Conservation (phyloP, 2,797 vertebrate genomes). For the Xenentodon cancila region DNA sequence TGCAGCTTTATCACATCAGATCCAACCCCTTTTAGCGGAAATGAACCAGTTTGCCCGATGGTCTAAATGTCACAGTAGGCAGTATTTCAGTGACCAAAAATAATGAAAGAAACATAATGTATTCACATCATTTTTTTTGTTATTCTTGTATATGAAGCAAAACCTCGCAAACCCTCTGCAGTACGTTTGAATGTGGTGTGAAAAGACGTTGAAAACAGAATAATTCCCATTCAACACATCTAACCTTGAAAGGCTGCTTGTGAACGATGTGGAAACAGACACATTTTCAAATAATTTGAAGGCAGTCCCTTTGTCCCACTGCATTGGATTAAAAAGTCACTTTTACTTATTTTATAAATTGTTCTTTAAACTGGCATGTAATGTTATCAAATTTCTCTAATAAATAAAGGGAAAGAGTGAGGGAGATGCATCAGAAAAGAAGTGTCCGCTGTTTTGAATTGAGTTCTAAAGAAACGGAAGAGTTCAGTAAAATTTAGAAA, state of each 20-base stretch:
- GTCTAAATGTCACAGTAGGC: constrained; percentile 53
- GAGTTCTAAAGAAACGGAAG: too few relatives aligned
- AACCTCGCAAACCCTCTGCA: not conserved
- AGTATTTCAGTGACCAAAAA: constrained; percentile 42
- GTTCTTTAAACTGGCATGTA: not conserved
- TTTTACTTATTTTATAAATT: constrained; percentile 1
- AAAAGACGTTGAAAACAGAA: constrained; percentile 25
- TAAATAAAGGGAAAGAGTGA: not conserved
- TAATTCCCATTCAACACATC: constrained; percentile 40
- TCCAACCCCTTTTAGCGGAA: constrained; percentile 24
- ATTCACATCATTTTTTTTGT: constrained; percentile 29
- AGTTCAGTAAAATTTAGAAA: too few relatives aligned
- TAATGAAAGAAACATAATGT: constrained; percentile 32
- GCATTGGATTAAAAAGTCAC: constrained; percentile 2
- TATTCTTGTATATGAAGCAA: constrained; percentile 7
- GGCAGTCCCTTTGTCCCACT: not conserved
- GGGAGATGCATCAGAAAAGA: too few relatives aligned
- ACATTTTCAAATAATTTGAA: constrained; percentile 2
- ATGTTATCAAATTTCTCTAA: not conserved
- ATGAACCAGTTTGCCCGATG: constrained; percentile 24
- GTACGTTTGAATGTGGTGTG: constrained; percentile 38
- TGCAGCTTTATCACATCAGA: constrained; percentile 40
- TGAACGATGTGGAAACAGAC: constrained; percentile 20
- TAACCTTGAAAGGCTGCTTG: constrained; percentile 24
- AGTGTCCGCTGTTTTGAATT: too few relatives aligned